A percentile compares a stretch with the other conserved stretches of the same genome.
phyloP scores from a whole-genome alignment of 1,140 invertebrate species.

The Macrostomum lignano region DNA sequence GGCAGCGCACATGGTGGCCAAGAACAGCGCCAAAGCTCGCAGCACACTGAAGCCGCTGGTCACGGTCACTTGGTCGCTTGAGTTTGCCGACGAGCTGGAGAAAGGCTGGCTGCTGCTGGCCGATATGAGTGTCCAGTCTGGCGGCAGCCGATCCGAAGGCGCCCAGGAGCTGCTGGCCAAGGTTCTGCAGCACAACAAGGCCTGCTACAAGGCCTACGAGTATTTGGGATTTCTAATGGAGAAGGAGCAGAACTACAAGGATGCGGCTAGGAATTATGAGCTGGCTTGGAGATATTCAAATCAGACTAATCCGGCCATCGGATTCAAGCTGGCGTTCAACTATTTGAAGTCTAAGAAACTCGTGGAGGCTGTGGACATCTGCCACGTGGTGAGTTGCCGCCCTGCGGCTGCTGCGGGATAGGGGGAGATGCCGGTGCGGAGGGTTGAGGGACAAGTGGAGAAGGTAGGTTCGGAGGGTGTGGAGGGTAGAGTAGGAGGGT shows the following conservation, averaged over 20 bases:
- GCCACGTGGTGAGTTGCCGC: no score
- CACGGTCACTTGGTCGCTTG: constrained; percentile 42
- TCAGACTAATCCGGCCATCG: no score
- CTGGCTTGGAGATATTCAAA: constrained; percentile 54
- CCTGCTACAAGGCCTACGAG: constrained; percentile 63
- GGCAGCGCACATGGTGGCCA: constrained; percentile 52
- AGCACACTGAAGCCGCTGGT: constrained; percentile 65
- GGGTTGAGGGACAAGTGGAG: no score
- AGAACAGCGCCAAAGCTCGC: constrained; percentile 55
- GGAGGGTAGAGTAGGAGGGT: no score
- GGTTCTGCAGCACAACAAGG: constrained; percentile 54
- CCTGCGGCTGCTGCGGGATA: no score
- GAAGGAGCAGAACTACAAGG: constrained; percentile 62
- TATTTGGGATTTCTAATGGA: constrained; percentile 56
- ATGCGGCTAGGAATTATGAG: constrained; percentile 52
- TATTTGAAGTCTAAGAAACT: no score
- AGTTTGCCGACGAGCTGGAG: constrained; percentile 73
- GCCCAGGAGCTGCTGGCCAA: constrained; percentile 49
- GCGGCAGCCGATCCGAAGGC: constrained; percentile 37
- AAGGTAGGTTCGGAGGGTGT: no score
- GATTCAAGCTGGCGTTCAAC: no score
- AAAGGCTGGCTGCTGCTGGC: constrained; percentile 67
- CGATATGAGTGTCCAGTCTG: constrained; percentile 54
- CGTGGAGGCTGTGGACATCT: no score
- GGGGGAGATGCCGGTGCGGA: no score